Conservation (phyloP, 2,888 invertebrate species). For the Augochlorella aurata region DNA sequence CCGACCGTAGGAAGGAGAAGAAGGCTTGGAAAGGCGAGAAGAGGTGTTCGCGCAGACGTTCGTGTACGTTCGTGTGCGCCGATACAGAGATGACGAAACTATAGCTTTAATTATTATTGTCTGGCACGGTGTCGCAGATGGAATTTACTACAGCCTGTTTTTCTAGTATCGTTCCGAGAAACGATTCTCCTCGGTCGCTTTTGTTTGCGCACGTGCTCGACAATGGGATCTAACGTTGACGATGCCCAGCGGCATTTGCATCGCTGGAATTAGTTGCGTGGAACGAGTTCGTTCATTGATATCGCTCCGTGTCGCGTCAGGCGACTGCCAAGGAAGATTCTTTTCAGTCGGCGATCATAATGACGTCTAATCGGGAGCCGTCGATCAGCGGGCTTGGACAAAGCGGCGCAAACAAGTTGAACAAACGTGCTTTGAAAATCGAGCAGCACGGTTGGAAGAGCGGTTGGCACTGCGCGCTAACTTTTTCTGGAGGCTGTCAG, state of each 20-base stretch:
- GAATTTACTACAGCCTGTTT: slow-evolving; percentile 9
- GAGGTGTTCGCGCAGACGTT: no score
- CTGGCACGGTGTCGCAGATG: not conserved
- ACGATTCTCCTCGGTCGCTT: not conserved
- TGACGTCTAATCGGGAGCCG: not conserved
- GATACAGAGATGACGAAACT: not conserved
- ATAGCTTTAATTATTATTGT: slow-evolving; percentile 29
- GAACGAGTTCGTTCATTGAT: not conserved
- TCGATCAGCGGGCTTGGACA: not conserved
- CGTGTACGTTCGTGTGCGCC: no score
- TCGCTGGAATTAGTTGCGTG: not conserved
- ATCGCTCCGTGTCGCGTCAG: not conserved
- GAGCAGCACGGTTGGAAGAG: not conserved
- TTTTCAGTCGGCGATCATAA: not conserved
- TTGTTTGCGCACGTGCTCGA: not conserved
- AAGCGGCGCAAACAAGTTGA: not conserved
- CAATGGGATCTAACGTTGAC: not conserved
- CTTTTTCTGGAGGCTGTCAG: no score
- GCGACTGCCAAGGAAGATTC: not conserved
- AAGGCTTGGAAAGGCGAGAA: no score
- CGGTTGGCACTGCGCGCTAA: not conserved
- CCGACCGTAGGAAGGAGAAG: not conserved
- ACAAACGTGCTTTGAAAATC: not conserved
- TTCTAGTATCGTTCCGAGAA: not conserved
- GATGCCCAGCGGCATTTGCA: not conserved